Conservation (phyloP, 1,140 invertebrate genomes). For the Octopus sinensis region DNA sequence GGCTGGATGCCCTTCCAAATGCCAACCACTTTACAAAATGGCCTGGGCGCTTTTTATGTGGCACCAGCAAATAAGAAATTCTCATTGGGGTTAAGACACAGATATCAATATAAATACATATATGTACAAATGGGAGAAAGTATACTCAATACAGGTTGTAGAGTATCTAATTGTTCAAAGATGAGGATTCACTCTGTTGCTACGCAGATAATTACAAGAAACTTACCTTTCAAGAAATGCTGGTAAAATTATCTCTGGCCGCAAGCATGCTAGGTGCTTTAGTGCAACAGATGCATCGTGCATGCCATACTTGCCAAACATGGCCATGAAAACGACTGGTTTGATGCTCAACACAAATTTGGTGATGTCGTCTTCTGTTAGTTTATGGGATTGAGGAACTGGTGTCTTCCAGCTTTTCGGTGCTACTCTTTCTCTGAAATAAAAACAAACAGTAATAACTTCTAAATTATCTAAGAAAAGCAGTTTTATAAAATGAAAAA, state of each 20-base stretch:
- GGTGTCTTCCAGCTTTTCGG: constrained; percentile 66
- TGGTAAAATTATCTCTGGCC: constrained; percentile 81
- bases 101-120: no score
- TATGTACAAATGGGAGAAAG: no score
- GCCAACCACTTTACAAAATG: no score
- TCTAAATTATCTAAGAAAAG: background rate
- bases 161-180: no score
- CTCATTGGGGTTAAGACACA: no score
- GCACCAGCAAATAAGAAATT: no score
- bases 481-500: no score
- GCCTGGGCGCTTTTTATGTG: no score
- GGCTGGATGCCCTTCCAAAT: no score
- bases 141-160: no score
- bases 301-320: constrained; percentile 73
- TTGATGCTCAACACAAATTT: constrained; percentile 75
- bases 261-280: constrained; percentile 72
- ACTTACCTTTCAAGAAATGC: constrained; percentile 72
- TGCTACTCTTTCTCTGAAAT: constrained; percentile 65
- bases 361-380: constrained; percentile 79
- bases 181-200: no score
- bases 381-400: constrained; percentile 67
- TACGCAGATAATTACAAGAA: background rate
- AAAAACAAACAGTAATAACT: constrained; percentile 17
- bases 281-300: constrained; percentile 69
- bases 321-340: constrained; percentile 69